Conservation (phyloP, 2,113 vertebrate species). For the Psettodes erumei region DNA sequence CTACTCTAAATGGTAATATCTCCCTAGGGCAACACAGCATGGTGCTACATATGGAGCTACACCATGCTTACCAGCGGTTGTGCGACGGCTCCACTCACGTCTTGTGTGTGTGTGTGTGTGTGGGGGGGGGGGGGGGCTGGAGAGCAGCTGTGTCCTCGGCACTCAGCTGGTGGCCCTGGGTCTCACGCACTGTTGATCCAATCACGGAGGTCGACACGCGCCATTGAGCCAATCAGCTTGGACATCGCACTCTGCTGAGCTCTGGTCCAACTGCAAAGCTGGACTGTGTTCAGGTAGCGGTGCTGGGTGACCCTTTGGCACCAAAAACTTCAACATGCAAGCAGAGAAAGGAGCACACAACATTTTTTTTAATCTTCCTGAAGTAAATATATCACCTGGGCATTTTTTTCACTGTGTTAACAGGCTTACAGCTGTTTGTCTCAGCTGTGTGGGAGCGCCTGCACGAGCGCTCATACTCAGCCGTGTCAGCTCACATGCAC, state of each 20-base stretch:
- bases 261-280: constrained; percentile 35
- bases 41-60: constrained; percentile 59
- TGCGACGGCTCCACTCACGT: too few relatives aligned
- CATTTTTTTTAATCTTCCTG: too few relatives aligned
- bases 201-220: constrained; percentile 60
- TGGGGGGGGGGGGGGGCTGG: constrained; percentile 16
- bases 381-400: not conserved
- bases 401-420: constrained; percentile 10
- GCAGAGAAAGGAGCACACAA: not conserved
- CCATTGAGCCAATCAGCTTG: constrained; percentile 66
- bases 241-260: constrained; percentile 26
- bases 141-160: constrained; percentile 57
- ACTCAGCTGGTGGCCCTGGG: constrained; percentile 62
- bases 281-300: constrained; percentile 18
- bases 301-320: not conserved
- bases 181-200: constrained; percentile 70
- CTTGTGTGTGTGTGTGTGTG: constrained; percentile 1
- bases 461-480: constrained; percentile 8
- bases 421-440: constrained; percentile 12
- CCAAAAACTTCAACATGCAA: not conserved
- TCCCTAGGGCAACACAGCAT: constrained; percentile 68
- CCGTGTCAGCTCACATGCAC: constrained; percentile 36
- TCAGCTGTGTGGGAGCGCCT: not conserved
- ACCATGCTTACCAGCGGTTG: constrained; percentile 28
- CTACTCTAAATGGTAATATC: constrained; percentile 79